Base-by-base conservation (phyloP, 2,888 invertebrate genomes). In the Furcula furcula region DNA sequence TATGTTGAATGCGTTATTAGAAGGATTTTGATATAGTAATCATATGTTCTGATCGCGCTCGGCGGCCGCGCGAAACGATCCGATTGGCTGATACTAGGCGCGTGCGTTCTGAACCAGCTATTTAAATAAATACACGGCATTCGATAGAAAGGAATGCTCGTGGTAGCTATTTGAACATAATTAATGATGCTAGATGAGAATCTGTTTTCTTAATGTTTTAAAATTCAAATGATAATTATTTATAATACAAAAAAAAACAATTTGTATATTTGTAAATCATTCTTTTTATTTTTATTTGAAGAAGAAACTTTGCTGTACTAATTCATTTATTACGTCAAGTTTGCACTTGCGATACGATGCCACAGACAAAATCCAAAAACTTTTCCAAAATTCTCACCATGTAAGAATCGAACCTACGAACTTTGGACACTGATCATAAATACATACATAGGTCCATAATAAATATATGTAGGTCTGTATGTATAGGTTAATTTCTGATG, bases 1-100 rank as follows among this genome's bases (percentile, higher is more conserved):
- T 55, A 58, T 52, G 40, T 41, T 59, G 64, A 63, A 61, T 55
- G 63, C 58, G 57, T 66, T 65, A 68, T 75, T 70, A 65, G 55
- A 55, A 65, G 62, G 64, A 71, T 76, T 77, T 74, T 62, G 73
- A 74, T 70, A 70, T 50, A 32, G 47, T 51, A 59, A 64, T 65
- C 65, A 47, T 53, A 52, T 58, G 58, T 61, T 60, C 65, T 61
- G 69, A 73, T 74, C 69, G 60, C 49, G 41, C 61, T 63, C 62
- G 57, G 65, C 48, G 42, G 53, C 65, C 63, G 73, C 65, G 78
- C 67, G 68, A 73, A 72, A 58, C 57, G 57, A 62, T 67, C 55
- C 48, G 60, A 69, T 69, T 67, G 68, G 62, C 36, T 42, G 62
- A 65, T 69, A 65, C 30, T 22, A 10, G 23, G 37, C 50, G 60